Conservation (phyloP, 2,888 invertebrate species). For the Eurois occulta region DNA sequence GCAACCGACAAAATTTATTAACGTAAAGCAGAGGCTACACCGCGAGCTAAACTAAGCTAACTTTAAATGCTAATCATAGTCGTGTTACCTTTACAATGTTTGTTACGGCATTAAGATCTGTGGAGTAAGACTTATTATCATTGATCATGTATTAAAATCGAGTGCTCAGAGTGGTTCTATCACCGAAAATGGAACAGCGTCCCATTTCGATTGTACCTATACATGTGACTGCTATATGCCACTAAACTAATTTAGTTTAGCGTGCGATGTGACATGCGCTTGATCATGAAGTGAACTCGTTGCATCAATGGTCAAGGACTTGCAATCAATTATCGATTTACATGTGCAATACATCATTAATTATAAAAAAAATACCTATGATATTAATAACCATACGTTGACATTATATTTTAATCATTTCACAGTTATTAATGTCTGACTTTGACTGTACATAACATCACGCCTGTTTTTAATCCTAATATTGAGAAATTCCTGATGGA, state of each 20-base stretch:
- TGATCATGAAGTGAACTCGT: constrained; percentile 1
- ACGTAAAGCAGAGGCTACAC: not conserved
- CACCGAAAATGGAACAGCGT: too few relatives aligned
- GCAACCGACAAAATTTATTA: too few relatives aligned
- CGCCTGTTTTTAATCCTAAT: too few relatives aligned
- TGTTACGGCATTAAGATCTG: not conserved
- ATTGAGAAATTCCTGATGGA: too few relatives aligned
- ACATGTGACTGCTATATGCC: too few relatives aligned
- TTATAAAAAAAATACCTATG: not conserved
- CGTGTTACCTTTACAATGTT: not conserved
- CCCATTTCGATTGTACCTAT: too few relatives aligned
- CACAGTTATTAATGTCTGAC: too few relatives aligned
- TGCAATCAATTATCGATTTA: constrained; percentile 28
- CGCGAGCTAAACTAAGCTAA: not conserved
- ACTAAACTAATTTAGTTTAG: not conserved
- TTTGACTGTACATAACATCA: not conserved
- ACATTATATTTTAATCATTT: not conserved
- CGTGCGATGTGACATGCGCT: not conserved
- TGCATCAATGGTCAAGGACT: constrained; percentile 18
- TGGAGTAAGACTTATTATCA: not conserved
- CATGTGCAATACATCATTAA: constrained; percentile 1
- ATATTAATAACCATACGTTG: not conserved
- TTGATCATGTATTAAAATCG: too few relatives aligned
- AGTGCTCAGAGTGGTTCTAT: too few relatives aligned
- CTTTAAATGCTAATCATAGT: not conserved